Evolutionary conservation across 2,113 vertebrate species (phyloP), one percentile per base, ranked within the genome.

Genomic region (Triplophysa rosa): DNA sequence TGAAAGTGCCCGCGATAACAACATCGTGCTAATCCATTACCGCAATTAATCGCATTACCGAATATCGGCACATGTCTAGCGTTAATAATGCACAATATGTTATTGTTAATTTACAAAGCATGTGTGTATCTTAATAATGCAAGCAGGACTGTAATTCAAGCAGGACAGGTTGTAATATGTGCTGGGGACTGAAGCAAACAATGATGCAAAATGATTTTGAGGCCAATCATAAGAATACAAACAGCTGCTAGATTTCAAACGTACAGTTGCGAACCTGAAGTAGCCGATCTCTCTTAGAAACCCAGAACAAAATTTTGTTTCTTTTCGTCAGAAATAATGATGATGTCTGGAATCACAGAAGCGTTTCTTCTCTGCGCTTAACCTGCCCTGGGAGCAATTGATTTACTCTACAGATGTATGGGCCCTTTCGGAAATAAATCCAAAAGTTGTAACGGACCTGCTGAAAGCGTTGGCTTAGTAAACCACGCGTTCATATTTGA

Each of bases 381-480:
- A 85, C 75, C 74, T 82, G 77, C 78, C 82, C 75, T 21, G 70
- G 80, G 78, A 64, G 59, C 66, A 62, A 81, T 80, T 81, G 80
- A 86, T 86, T 84, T 77, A 84, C 76, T 80, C 77, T 45, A 63
- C 16, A 70, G 75, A 79, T 19, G 63, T 72, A 67, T 85, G 17
- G 24, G 63, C 75, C 73, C 52, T 79, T 76, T 76, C 56, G 59
- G 74, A 84, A 81, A 83, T 84, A 87, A 84, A 80, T 81, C 73
- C 59, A 56, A 81, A 80, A 75, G 64, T 87, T 85, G 11, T 49
- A 77, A 69, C 78, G 40, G 66, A 69, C 68, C 81, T 63, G 58
- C 71, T 56, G 54, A 84, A 86, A 84, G 83, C 65, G 75, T 74
- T 82, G 80, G 84, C 77, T 84, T 82, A 63, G 77, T 81, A 83